Evolutionary conservation across 2,797 vertebrate species (phyloP), one percentile per base, ranked within the genome.

Genomic region (Crocidura indochinensis): DNA sequence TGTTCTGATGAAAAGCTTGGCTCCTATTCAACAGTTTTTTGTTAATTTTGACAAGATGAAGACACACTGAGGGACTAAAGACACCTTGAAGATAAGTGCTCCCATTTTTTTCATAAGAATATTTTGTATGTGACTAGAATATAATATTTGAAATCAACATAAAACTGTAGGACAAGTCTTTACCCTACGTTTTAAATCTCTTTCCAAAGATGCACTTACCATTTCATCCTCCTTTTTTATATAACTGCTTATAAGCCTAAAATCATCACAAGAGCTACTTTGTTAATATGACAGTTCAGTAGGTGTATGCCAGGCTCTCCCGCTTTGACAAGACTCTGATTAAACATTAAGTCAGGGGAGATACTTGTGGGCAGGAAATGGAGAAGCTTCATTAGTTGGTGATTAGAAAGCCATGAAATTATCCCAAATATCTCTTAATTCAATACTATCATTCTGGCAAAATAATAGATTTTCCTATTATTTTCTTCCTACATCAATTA

Each of bases 1-100:
- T 87, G 96, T 69, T 95, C 79, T 73, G 49, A 83, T 90, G 87
- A 81, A 14, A 94, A 93, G 26, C 82, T 94, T 96, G 95, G 78
- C 90, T 96, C 49, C 10, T 71, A 22, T 10, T 72, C 84, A 47
- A 49, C 89, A 91, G 75, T 24, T 91, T 90, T 56, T 24, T 4
- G 84, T 91, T 86, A 93, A 64, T 73, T 84, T 75, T 90, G 89
- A 95, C 47, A 84, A 91, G 92, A 84, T 26, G 62, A 96, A 76
- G 90, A 75, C 49, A 1, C 15, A 91, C 7, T 65, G 74, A 85
- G 94, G 92, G 46, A 87, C 3, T 20, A 74, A 68, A 51, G 64
- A 14, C 68, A 26, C 80, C 81, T 46, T 20, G 51, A 22, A 87
- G 71, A 6, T 81, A 72, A 68, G 38, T 47, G 20, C 15, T 91